A percentile compares a stretch with the other conserved stretches of the same genome.
These are phyloP conservation scores for Syritta pipiens DNA, from an alignment of 2,888 invertebrate genomes.

Conservation along the genomic window DNA sequence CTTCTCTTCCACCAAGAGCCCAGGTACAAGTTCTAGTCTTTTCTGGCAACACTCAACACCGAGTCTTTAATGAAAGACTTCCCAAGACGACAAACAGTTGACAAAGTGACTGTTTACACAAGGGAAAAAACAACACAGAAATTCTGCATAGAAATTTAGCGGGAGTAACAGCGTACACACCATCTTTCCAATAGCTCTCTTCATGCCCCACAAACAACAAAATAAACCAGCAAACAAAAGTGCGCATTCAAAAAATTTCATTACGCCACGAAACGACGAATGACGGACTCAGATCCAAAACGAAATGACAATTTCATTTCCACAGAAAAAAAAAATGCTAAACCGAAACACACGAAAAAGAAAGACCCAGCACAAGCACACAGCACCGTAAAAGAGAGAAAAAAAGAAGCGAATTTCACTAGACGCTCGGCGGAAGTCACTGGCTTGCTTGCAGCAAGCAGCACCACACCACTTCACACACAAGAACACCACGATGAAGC, in stretches of 20 bases:
- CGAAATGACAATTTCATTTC: constrained; percentile 25
- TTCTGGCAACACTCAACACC: constrained; percentile 12
- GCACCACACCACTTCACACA: constrained; percentile 1
- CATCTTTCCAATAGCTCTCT: not conserved
- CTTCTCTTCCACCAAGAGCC: too few relatives aligned
- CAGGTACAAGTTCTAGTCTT: not conserved
- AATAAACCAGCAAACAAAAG: not conserved
- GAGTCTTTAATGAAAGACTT: not conserved
- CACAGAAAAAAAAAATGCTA: constrained; percentile 5
- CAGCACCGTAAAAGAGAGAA: constrained; percentile 10
- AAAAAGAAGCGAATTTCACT: constrained; percentile 40
- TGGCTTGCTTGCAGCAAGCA: constrained; percentile 23
- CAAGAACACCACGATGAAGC: constrained; percentile 18
- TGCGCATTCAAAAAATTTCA: constrained; percentile 13
- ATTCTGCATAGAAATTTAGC: constrained; percentile 30
- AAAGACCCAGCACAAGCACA: constrained; percentile 25
- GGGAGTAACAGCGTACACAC: constrained; percentile 16
- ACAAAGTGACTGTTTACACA: constrained; percentile 30
- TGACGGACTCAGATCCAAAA: constrained; percentile 7
- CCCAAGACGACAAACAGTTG: not conserved
- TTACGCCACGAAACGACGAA: constrained; percentile 9
- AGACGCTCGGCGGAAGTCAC: constrained; percentile 51
- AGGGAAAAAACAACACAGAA: constrained; percentile 10
- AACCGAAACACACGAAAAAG: constrained; percentile 38
- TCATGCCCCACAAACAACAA: constrained; percentile 1